phyloP scores from a whole-genome alignment of 2,888 invertebrate species.

The Noctua janthe region DNA sequence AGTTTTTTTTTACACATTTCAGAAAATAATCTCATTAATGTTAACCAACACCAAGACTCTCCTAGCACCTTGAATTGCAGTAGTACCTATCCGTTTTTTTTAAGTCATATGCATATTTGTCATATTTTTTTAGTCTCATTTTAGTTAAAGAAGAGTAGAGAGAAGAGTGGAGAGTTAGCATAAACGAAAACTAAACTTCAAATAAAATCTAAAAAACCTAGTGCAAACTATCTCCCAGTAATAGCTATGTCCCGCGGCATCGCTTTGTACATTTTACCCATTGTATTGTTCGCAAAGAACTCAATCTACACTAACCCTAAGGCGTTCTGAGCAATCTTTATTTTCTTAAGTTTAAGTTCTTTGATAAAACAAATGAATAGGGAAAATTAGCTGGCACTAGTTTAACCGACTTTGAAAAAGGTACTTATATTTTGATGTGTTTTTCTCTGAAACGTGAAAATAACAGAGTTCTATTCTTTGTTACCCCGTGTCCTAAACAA shows the following conservation, averaged over 20 bases:
- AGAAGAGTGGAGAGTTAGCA: no score
- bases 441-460: not conserved
- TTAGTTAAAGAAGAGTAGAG: not conserved
- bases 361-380: conserved; percentile 56
- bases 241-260: conserved; percentile 48
- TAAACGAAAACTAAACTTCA: conserved; percentile 3
- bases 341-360: conserved; percentile 57
- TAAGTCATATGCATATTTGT: not conserved
- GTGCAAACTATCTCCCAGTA: conserved; percentile 25
- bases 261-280: conserved; percentile 45
- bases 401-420: conserved; percentile 14
- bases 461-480: not conserved
- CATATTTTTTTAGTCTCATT: not conserved
- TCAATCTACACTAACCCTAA: conserved; percentile 40
- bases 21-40: no score
- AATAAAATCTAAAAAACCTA: conserved; percentile 2
- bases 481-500: not conserved
- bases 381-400: conserved; percentile 41
- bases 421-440: not conserved
- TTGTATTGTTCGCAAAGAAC: conserved; percentile 52
- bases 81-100: no score
- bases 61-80: no score
- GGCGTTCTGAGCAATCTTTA: conserved; percentile 50
- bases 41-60: no score
- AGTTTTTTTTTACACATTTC: no score